Base-by-base conservation (phyloP, 1,140 invertebrate species). In the Bombus difficillimus region DNA sequence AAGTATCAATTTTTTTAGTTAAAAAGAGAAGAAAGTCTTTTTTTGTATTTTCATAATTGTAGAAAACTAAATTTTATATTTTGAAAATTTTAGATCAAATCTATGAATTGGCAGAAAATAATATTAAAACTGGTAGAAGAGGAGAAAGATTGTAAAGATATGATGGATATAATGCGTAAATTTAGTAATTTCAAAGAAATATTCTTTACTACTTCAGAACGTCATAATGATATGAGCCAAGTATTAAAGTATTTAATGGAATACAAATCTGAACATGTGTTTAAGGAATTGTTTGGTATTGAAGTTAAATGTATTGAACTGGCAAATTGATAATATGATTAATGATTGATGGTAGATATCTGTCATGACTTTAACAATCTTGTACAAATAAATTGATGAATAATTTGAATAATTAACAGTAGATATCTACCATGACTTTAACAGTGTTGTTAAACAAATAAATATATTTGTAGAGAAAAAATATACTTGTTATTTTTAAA, bases 281-380 rank as follows among this genome's bases (percentile, higher is more conserved):
- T 98, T 95, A 97, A 97, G 94, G 96, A 97, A 90, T 96, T 97
- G 89, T 98, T 98, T 96, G 97, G 97, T 25, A 95, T 98, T 39
- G 96, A 96, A 89, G 96, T 96, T 25, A 95, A 94, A 91, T 81
- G 47, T 53, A 68, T 18, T 8, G 69, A 87, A 71, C 15, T 85
- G 1, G 18, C 64, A 32, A 34, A 81, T 53, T 89, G 18, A 53
- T 18, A 53, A 1, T 18, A 53, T 6, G 47, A 47, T 47, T 47
- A 47, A 85, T 81, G 8, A 76, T 41, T 47, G 8, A 53, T 1
- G 5, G 3, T 8, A 69, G 2, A 34, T 18, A 66, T 13, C 13
- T 9, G 0, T 68, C 3, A 22, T 28, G 4, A 71, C 9, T 13
- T 13, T 57, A 39, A 8, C 18, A 6, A 53, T 53, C 18, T 53